phyloP scores from a whole-genome alignment of 2,888 invertebrate genomes.

The Oscheius sp. region DNA sequence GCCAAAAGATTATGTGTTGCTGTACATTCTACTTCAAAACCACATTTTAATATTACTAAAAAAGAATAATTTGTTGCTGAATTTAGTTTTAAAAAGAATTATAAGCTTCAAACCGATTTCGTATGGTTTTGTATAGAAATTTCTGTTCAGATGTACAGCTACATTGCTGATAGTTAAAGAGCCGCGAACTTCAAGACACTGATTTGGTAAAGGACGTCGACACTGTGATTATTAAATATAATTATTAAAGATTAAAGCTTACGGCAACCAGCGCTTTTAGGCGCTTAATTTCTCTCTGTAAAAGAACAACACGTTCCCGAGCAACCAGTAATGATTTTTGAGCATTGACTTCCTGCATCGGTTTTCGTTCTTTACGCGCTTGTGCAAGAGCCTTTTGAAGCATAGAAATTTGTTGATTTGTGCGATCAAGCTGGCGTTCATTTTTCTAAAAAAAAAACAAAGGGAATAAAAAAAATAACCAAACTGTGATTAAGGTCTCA shows the following conservation, averaged over 20 bases:
- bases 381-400: slow-evolving; percentile 41
- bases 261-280: slow-evolving; percentile 42
- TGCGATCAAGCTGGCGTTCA: slow-evolving; percentile 39
- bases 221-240: slow-evolving; percentile 5
- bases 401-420: slow-evolving; percentile 43
- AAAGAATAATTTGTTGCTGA: slow-evolving; percentile 48
- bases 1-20: slow-evolving; percentile 52
- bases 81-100: neutral
- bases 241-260: neutral
- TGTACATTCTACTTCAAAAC: slow-evolving; percentile 54
- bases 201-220: slow-evolving; percentile 47
- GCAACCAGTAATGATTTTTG: slow-evolving; percentile 45
- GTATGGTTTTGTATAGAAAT: slow-evolving; percentile 43
- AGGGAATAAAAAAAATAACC: neutral
- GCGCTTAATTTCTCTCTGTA: slow-evolving; percentile 42
- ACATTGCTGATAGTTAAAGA: slow-evolving; percentile 48
- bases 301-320: slow-evolving; percentile 41
- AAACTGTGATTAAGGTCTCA: slow-evolving; percentile 4
- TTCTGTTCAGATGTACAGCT: slow-evolving; percentile 43
- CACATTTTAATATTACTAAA: slow-evolving; percentile 51
- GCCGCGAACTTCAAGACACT: slow-evolving; percentile 45
- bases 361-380: slow-evolving; percentile 40
- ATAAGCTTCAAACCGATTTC: slow-evolving; percentile 17
- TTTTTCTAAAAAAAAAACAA: slow-evolving; percentile 35
- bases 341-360: slow-evolving; percentile 43